phyloP scores from a whole-genome alignment of 2,797 vertebrate species.

The Lacerta bilineata region DNA sequence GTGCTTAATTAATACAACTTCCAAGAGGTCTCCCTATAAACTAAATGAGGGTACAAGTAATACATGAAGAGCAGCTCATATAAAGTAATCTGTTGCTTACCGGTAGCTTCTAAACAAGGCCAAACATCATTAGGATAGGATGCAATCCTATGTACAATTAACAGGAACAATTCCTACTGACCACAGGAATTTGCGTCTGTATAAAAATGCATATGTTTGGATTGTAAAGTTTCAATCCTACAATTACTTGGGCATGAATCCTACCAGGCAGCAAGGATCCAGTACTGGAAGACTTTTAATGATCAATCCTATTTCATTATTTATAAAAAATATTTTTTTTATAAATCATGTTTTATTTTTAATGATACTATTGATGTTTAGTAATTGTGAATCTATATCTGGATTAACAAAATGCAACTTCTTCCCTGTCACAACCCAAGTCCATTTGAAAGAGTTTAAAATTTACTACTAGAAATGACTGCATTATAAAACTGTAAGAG shows the following conservation, averaged over 20 bases:
- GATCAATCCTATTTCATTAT: not conserved
- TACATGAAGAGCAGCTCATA: not conserved
- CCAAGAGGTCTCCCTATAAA: not conserved
- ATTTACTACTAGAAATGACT: not conserved
- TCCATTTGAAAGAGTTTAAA: not conserved
- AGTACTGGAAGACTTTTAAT: not conserved
- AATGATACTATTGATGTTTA: no score
- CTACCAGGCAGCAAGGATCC: not conserved
- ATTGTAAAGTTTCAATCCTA: not conserved
- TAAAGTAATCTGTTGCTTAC: not conserved
- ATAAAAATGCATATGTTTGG: not conserved
- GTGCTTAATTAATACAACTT: not conserved
- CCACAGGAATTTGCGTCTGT: not conserved
- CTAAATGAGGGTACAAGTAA: not conserved
- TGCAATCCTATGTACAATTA: not conserved
- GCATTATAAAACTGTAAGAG: not conserved
- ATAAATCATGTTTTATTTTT: no score
- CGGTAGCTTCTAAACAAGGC: not conserved
- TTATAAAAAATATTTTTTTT: no score
- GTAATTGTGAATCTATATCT: not conserved
- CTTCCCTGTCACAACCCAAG: not conserved
- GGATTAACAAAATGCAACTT: not conserved
- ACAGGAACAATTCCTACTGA: not conserved
- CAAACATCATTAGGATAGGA: not conserved
- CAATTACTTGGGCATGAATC: not conserved